These are phyloP conservation scores for Cepaea hortensis DNA, from an alignment of 2,888 invertebrate species.

Conservation along the genomic window DNA sequence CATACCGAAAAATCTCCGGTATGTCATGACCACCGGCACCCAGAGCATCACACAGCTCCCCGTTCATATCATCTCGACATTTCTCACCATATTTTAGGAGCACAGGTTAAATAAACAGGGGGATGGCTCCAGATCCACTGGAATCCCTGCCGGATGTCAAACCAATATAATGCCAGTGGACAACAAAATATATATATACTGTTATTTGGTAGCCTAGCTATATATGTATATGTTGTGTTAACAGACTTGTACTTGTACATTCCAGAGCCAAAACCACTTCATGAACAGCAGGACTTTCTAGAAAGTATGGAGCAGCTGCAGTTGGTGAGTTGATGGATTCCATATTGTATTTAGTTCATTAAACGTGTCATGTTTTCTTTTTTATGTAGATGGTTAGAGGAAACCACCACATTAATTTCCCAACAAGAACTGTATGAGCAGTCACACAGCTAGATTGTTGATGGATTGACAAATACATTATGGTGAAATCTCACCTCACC, in stretches of 20 bases:
- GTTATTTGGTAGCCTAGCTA: too few relatives aligned
- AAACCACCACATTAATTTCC: not conserved
- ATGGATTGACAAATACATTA: too few relatives aligned
- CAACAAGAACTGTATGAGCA: too few relatives aligned
- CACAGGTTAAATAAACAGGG: too few relatives aligned
- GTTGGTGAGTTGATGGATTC: conserved; percentile 61
- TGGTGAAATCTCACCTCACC: too few relatives aligned
- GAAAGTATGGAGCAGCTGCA: conserved; percentile 69
- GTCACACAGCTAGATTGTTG: too few relatives aligned
- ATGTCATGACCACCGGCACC: not conserved
- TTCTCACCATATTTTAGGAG: too few relatives aligned
- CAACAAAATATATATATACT: not conserved
- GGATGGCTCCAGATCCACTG: not conserved
- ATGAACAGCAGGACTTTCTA: conserved; percentile 58
- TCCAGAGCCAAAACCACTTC: conserved; percentile 45
- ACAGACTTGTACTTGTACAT: not conserved
- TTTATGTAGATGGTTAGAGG: not conserved
- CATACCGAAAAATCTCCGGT: not conserved
- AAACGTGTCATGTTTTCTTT: not conserved
- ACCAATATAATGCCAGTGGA: not conserved
- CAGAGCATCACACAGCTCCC: too few relatives aligned
- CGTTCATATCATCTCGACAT: too few relatives aligned
- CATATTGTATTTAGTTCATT: too few relatives aligned
- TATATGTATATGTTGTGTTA: not conserved
- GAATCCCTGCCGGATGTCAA: not conserved